Conservation (phyloP, 1,140 invertebrate genomes). For the Stenopsyche tienmushanensis region DNA sequence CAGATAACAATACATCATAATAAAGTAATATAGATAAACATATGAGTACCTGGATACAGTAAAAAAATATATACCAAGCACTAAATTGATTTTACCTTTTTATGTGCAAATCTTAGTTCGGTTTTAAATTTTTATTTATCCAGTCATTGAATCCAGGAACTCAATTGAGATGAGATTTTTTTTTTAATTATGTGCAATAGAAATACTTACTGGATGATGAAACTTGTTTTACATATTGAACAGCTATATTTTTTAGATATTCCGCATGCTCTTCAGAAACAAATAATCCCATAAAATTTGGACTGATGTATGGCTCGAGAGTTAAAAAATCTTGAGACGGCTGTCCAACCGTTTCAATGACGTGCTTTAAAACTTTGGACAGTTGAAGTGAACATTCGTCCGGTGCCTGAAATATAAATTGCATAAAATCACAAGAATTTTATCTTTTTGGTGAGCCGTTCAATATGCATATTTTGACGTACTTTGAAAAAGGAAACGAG, state of each 20-base stretch:
- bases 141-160: too few relatives aligned
- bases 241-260: conserved; percentile 71
- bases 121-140: too few relatives aligned
- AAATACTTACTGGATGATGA: conserved; percentile 66
- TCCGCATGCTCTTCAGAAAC: conserved; percentile 75
- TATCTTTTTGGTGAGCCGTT: not conserved
- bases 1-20: too few relatives aligned
- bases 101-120: too few relatives aligned
- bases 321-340: conserved; percentile 63
- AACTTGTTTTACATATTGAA: conserved; percentile 76
- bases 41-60: not conserved
- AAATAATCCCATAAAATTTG: conserved; percentile 86
- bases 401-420: conserved; percentile 60
- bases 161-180: not conserved
- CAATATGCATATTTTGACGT: conserved; percentile 34
- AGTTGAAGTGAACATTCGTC: conserved; percentile 70
- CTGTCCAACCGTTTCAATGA: conserved; percentile 67
- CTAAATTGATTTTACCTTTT: too few relatives aligned
- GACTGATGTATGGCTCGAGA: conserved; percentile 78
- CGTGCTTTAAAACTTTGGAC: conserved; percentile 64
- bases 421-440: conserved; percentile 1
- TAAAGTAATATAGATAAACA: not conserved
- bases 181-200: not conserved
- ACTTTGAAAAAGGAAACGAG: conserved; percentile 88
- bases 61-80: too few relatives aligned